Percentiles rank a stretch among this genome's conserved stretches.
Conservation (phyloP, 2,888 invertebrate species). For the Xestia sexstrigata region DNA sequence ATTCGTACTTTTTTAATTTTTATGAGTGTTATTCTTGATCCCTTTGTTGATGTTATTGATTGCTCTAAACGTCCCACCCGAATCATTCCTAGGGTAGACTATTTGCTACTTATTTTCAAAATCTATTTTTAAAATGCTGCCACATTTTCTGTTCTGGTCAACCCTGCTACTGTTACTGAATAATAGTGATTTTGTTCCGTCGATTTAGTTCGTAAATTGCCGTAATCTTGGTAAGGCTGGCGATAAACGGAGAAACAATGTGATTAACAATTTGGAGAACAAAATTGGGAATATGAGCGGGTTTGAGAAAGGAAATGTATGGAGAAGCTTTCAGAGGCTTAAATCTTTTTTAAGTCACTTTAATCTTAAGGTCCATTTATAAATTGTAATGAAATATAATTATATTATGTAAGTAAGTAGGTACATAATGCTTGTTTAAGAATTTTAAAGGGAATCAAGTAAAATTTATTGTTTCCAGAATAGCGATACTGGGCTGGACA, state of each 20-base stretch:
- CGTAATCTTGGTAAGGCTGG: constrained; percentile 51
- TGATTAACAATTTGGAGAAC: constrained; percentile 30
- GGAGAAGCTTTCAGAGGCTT: neutral
- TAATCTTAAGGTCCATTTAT: neutral
- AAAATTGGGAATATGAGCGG: constrained; percentile 25
- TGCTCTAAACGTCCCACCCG: no score
- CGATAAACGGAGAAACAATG: constrained; percentile 60
- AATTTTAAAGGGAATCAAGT: no score
- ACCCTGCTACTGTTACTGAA: constrained; percentile 54
- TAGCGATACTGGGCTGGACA: neutral
- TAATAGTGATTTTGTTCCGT: constrained; percentile 69
- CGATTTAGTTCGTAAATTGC: constrained; percentile 67
- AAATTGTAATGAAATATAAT: neutral
- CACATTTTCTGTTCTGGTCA: neutral
- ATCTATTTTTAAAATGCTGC: no score
- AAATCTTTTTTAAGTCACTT: neutral
- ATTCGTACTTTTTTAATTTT: no score
- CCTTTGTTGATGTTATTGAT: no score
- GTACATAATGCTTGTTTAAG: no score
- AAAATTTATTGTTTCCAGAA: neutral
- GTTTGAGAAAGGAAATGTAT: neutral
- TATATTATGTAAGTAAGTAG: no score
- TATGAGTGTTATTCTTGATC: no score
- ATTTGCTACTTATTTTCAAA: no score
- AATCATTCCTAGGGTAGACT: no score